Evolutionary conservation across 1,140 invertebrate species (phyloP).

Genomic region (Varroa destructor): DNA sequence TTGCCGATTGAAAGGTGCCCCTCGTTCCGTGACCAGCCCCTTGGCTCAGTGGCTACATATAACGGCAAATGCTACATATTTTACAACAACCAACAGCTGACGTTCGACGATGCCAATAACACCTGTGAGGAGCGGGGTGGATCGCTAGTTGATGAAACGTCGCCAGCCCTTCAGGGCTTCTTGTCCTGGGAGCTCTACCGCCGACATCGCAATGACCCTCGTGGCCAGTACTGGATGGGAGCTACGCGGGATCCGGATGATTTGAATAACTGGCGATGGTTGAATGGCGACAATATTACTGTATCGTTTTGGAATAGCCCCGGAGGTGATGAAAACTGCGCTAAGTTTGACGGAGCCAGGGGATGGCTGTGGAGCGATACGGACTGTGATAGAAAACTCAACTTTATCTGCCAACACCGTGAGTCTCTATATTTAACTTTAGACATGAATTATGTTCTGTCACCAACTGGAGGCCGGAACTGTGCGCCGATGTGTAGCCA

Average conservation of each 20-base stretch:
- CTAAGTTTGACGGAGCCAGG: conserved; percentile 75
- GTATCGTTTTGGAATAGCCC: conserved; percentile 84
- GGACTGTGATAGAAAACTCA: conserved; percentile 65
- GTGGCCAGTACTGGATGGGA: conserved; percentile 87
- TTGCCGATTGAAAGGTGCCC: conserved; percentile 82
- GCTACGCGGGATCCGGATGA: conserved; percentile 65
- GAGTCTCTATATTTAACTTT: conserved; percentile 42
- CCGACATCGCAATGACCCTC: conserved; percentile 69
- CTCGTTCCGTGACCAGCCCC: conserved; percentile 76
- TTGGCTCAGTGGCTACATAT: conserved; percentile 78
- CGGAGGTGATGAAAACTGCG: conserved; percentile 66
- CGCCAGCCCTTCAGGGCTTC: conserved; percentile 81
- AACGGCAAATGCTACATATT: conserved; percentile 93
- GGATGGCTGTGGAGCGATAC: conserved; percentile 90
- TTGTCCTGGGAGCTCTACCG: conserved; percentile 87
- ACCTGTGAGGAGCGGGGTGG: conserved; percentile 67
- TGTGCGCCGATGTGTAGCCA: neutral
- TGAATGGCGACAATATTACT: conserved; percentile 61
- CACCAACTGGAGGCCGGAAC: neutral
- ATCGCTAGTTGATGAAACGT: conserved; percentile 76
- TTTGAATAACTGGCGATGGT: conserved; percentile 72
- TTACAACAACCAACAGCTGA: conserved; percentile 70
- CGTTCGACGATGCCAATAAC: conserved; percentile 61
- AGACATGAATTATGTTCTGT: neutral
- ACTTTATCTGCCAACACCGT: conserved; percentile 89